phyloP scores from a whole-genome alignment of 2,113 vertebrate species.

The Ceyx melanurus region DNA sequence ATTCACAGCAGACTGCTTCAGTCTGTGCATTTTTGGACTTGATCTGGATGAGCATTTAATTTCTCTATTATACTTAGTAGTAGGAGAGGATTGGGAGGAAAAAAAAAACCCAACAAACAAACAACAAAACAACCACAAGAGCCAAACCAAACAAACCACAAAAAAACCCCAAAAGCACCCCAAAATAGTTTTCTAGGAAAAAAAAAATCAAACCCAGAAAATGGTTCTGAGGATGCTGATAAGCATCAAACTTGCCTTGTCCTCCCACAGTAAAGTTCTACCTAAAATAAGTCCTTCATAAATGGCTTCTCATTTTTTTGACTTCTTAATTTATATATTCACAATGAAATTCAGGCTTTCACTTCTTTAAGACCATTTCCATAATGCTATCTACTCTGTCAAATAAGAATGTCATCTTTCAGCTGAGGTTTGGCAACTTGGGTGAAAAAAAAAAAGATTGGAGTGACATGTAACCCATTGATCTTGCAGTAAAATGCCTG shows the following conservation, averaged over 20 bases:
- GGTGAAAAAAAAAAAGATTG: neutral
- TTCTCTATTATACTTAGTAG: neutral
- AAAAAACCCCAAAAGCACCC: neutral
- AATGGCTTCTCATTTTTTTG: neutral
- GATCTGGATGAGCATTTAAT: neutral
- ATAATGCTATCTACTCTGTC: neutral
- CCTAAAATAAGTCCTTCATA: neutral
- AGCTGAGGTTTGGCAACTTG: neutral
- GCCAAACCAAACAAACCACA: neutral
- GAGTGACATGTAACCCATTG: neutral
- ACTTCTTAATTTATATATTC: neutral
- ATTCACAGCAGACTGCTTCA: neutral
- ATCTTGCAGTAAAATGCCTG: neutral
- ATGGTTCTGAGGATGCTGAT: neutral
- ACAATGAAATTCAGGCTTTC: neutral
- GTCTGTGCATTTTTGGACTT: neutral
- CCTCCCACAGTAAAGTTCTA: neutral
- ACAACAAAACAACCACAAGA: neutral
- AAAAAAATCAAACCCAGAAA: neutral
- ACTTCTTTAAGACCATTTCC: neutral
- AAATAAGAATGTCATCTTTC: neutral
- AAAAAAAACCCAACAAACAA: neutral
- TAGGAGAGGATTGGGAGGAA: neutral
- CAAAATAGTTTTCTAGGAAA: neutral
- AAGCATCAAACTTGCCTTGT: neutral